Evolutionary conservation across 53 echinoderm and acorn worm species (phyloP).

Genomic region (Stichopus horrens): DNA sequence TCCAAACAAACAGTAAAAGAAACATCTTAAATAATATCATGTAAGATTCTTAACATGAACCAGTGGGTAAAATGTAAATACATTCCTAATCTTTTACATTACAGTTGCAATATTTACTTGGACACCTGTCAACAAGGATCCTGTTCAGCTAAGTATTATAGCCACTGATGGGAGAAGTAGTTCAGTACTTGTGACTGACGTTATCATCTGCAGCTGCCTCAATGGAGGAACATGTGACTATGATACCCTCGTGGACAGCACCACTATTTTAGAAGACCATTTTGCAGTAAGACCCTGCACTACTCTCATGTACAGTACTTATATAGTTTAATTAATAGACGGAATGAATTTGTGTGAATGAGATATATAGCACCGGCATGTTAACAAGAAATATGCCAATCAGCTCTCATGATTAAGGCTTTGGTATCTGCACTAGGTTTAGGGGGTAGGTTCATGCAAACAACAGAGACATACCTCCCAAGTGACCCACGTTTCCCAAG

Average conservation of each 20-base stretch:
- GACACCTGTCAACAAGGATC: slow-evolving; percentile 63
- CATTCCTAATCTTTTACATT: neutral
- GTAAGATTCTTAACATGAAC: no score
- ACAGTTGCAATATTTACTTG: slow-evolving; percentile 60
- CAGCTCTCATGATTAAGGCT: no score
- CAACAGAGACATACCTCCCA: no score
- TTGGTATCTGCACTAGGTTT: no score
- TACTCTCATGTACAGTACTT: neutral
- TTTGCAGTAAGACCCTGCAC: slow-evolving; percentile 70
- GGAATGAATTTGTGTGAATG: no score
- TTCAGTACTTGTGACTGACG: slow-evolving; percentile 58
- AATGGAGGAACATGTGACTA: slow-evolving; percentile 82
- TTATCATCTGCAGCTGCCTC: slow-evolving; percentile 77
- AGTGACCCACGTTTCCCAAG: no score
- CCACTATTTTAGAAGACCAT: slow-evolving; percentile 64
- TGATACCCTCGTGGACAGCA: slow-evolving; percentile 58
- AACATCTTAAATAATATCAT: no score
- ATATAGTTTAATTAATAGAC: neutral
- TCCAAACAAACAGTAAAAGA: no score
- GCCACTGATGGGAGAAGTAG: slow-evolving; percentile 66
- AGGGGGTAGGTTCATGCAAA: no score
- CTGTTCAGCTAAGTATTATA: slow-evolving; percentile 59
- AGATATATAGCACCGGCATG: no score
- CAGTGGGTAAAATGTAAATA: neutral
- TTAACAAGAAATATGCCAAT: neutral